These are phyloP conservation scores for Semaprochilodus insignis DNA, from an alignment of 2,797 vertebrate species.

Conservation along the genomic window DNA sequence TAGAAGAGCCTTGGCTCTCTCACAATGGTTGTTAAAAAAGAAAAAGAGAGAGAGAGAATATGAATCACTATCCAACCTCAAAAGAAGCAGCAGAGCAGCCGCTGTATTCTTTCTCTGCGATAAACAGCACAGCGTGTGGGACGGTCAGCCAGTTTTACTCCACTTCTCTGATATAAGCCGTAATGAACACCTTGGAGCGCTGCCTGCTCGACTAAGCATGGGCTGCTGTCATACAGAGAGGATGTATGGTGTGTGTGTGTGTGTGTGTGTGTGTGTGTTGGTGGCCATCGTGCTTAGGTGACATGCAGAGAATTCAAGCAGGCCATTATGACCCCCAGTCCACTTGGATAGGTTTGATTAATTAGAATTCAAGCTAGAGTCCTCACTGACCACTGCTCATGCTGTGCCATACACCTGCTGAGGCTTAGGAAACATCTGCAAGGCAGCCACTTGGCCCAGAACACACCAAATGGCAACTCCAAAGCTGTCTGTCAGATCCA, in stretches of 20 bases:
- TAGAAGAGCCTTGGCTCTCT: constrained; percentile 52
- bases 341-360: constrained; percentile 68
- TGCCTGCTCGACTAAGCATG: constrained; percentile 68
- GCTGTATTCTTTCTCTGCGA: constrained; percentile 70
- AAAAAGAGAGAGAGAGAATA: constrained; percentile 67
- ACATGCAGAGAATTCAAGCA: constrained; percentile 67
- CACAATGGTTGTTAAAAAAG: constrained; percentile 60
- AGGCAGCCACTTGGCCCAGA: constrained; percentile 20
- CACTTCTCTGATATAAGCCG: constrained; percentile 75
- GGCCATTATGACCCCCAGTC: constrained; percentile 65
- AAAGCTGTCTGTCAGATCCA: constrained; percentile 35
- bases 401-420: constrained; percentile 32
- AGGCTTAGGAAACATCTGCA: constrained; percentile 39
- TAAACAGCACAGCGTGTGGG: constrained; percentile 76
- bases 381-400: constrained; percentile 22
- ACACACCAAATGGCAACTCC: constrained; percentile 11
- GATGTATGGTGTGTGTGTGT: constrained; percentile 25
- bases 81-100: constrained; percentile 72
- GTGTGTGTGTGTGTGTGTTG: constrained; percentile 40
- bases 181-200: constrained; percentile 78
- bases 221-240: constrained; percentile 63
- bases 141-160: constrained; percentile 76
- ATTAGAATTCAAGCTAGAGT: constrained; percentile 64
- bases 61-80: constrained; percentile 72
- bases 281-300: constrained; percentile 55